Base-by-base conservation (phyloP, 2,888 invertebrate genomes). In the Dioctria linearis region DNA sequence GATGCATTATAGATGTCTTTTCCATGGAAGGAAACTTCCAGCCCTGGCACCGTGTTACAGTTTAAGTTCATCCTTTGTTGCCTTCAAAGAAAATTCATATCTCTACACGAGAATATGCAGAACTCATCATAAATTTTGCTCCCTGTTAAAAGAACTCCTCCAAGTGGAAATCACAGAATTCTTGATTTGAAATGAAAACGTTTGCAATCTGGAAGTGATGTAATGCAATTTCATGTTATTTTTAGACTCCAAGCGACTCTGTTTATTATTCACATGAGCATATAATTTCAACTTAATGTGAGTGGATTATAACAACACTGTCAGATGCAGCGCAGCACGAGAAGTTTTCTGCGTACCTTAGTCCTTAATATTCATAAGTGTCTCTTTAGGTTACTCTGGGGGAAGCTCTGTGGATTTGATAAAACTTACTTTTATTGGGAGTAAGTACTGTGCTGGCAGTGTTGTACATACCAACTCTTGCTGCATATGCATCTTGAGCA, bases 171-270 rank as follows among this genome's bases (percentile, higher is more conserved):
- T 51, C 13, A 8, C 42, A 59, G 39, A 73, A 42, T 73, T 39
- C 57, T 40, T 42, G 57, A 73, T 73, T 73, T 51, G 59, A 73
- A 73, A 73, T 73, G 73, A 73, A 73, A 73, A 73, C 73, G 73
- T 73, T 73, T 73, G 59, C 73, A 73, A 73, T 73, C 54, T 73
- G 73, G 57, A 57, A 59, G 57, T 73, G 73, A 59, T 73, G 73
- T 73, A 73, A 73, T 73, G 73, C 73, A 73, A 73, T 73, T 73
- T 73, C 54, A 57, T 73, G 73, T 73, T 73, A 73, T 59, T 73
- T 73, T 73, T 73, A 73, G 73, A 54, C 57, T 57, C 6, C 57
- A 51, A 54, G 73, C 73, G 73, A 73, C 73, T 25, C 25, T 73
- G 54, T 59, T 73, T 73, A 73, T 59, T 73, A 73, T 73, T 54